Percentiles rank a stretch among this genome's conserved stretches.
Evolutionary conservation across 2,113 vertebrate genomes (phyloP).

Genomic region (Candoia aspera): DNA sequence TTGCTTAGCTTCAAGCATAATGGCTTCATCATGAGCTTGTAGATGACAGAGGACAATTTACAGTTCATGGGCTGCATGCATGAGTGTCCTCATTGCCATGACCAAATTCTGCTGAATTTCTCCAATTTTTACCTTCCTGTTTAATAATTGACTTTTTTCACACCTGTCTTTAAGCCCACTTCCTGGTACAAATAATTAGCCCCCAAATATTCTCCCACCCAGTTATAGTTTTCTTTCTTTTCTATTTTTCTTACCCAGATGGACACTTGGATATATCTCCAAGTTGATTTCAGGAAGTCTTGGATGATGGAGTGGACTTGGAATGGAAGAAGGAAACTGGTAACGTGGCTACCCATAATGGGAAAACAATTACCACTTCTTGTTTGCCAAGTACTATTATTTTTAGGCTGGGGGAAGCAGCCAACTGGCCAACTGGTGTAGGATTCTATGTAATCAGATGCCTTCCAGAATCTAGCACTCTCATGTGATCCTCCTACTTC

Average conservation of each 20-base stretch:
- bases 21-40: neutral
- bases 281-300: neutral
- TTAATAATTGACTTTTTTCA: neutral
- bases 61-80: neutral
- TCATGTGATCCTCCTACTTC: neutral
- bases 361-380: neutral
- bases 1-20: neutral
- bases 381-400: neutral
- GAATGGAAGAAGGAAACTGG: neutral
- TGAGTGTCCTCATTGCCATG: neutral
- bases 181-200: neutral
- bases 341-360: neutral
- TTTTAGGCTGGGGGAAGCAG: too few relatives aligned
- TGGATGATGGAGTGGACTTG: neutral
- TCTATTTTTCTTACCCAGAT: neutral
- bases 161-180: neutral
- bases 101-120: neutral
- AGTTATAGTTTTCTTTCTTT: neutral
- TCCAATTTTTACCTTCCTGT: neutral
- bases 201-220: neutral
- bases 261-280: neutral
- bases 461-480: neutral
- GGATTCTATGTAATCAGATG: neutral
- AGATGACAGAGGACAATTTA: neutral
- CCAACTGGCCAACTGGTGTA: neutral